Evolutionary conservation across 2,888 invertebrate species (phyloP).

Genomic region (Hipparchia sbordonii): DNA sequence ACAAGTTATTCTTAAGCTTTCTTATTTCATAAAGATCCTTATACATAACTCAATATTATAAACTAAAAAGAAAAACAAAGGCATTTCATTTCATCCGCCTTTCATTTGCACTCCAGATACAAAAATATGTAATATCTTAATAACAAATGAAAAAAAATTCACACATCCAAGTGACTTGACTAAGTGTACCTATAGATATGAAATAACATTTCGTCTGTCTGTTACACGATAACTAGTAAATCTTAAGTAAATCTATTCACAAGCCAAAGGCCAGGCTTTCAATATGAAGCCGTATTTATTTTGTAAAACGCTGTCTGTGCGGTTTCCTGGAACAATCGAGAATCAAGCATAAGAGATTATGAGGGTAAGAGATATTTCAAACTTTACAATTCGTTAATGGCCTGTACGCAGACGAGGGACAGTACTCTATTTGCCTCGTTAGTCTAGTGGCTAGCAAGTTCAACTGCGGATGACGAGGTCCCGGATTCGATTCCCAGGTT

Average conservation of each 20-base stretch:
- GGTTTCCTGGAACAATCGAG: slow-evolving; percentile 60
- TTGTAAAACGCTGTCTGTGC: slow-evolving; percentile 62
- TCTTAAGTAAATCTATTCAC: slow-evolving; percentile 67
- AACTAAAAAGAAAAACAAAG: slow-evolving; percentile 72
- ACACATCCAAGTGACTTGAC: slow-evolving; percentile 68
- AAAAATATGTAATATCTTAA: slow-evolving; percentile 76
- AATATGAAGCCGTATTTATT: slow-evolving; percentile 66
- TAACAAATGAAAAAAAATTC: slow-evolving; percentile 71
- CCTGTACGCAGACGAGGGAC: too few relatives aligned
- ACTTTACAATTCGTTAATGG: too few relatives aligned
- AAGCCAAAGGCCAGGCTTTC: slow-evolving; percentile 66
- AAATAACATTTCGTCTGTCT: slow-evolving; percentile 63
- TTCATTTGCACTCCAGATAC: slow-evolving; percentile 70
- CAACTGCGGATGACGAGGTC: too few relatives aligned
- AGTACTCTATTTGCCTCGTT: too few relatives aligned
- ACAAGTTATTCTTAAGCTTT: slow-evolving; percentile 75
- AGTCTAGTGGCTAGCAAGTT: too few relatives aligned
- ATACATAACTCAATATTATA: slow-evolving; percentile 59
- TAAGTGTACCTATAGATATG: slow-evolving; percentile 61
- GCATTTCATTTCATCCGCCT: slow-evolving; percentile 66
- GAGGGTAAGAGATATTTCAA: neutral
- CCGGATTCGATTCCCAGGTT: too few relatives aligned
- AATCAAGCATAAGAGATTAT: neutral
- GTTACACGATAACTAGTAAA: slow-evolving; percentile 61
- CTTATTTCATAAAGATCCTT: slow-evolving; percentile 52